Evolutionary conservation across 2,113 vertebrate species (phyloP), one percentile per base, ranked within the genome.

Genomic region (Mixornis gularis): DNA sequence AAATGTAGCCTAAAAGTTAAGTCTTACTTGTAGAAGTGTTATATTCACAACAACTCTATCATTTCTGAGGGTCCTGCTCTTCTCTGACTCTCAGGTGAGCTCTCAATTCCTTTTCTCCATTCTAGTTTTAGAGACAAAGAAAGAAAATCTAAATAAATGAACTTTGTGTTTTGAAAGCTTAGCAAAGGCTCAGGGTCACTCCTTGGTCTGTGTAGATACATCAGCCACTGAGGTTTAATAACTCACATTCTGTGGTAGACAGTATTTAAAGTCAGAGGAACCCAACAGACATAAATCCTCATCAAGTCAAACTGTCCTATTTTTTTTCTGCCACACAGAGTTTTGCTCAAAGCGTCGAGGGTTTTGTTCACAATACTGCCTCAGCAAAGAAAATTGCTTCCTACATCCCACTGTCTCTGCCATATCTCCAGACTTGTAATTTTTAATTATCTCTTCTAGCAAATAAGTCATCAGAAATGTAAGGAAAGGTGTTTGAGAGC

Each of bases 101-200:
- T 17, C n/a, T 32, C 32, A 76, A 64, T 49, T 69, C 11, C 10
- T 58, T 86, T 70, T 24, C 49, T 52, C 58, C 40, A 24, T 29
- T 76, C 48, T 17, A 11, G 11, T 49, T 91, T 68, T 43, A 79
- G 49, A 91, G 52, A 74, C 65, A 76, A 52, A 48, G 59, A 72
- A 46, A n/a, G 38, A 79, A 91, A 89, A 94, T 79, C n/a, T 89
- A 68, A 94, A 95, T 79, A 90, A 93, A 94, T 87, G 69, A 92
- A 90, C 48, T 60, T 34, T 13, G n/a, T 66, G 17, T 44, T 85
- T 90, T 78, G 63, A 68, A 52, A 88, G 49, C 81, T 87, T 49
- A 76, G 70, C 53, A 60, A 60, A 94, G 25, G 60, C 17, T 86
- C 89, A 90, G 58, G 77, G 79, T 92, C 79, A 66, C 64, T 83